Evolutionary conservation across 2,888 invertebrate species (phyloP).

Genomic region (Andrena marginata): DNA sequence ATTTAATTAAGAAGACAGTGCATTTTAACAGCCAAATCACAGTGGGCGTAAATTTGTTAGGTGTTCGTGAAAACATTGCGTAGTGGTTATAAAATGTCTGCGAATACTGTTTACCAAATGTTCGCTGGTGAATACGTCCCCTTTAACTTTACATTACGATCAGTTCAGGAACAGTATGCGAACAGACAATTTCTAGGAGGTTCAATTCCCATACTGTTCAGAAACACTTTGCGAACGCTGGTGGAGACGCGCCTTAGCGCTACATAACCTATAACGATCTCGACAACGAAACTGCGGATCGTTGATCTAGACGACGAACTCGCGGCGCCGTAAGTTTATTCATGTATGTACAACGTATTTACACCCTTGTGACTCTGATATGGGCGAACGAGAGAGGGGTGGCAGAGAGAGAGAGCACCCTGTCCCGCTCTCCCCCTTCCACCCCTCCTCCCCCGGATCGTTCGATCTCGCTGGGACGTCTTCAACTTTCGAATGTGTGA

Average conservation of each 20-base stretch:
- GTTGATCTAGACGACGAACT: constrained; percentile 44
- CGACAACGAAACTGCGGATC: constrained; percentile 39
- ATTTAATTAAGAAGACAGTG: no score
- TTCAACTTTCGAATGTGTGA: neutral
- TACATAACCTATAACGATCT: constrained; percentile 27
- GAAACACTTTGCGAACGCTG: no score
- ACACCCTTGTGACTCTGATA: constrained; percentile 51
- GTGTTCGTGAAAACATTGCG: no score
- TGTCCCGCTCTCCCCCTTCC: neutral
- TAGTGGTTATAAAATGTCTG: no score
- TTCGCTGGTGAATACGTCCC: no score
- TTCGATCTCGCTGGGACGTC: constrained; percentile 7
- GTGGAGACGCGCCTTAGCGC: neutral
- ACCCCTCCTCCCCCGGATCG: neutral
- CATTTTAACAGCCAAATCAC: no score
- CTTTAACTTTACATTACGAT: no score
- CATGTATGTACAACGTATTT: constrained; percentile 60
- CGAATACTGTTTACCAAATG: no score
- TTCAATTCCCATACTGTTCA: no score
- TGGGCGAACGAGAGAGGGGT: constrained; percentile 24
- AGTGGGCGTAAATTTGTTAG: no score
- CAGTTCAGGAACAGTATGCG: no score
- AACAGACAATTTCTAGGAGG: no score
- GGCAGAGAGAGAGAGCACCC: neutral
- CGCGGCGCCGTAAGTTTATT: constrained; percentile 13